Conservation (phyloP, 2,888 invertebrate genomes). For the Volucella zonaria region DNA sequence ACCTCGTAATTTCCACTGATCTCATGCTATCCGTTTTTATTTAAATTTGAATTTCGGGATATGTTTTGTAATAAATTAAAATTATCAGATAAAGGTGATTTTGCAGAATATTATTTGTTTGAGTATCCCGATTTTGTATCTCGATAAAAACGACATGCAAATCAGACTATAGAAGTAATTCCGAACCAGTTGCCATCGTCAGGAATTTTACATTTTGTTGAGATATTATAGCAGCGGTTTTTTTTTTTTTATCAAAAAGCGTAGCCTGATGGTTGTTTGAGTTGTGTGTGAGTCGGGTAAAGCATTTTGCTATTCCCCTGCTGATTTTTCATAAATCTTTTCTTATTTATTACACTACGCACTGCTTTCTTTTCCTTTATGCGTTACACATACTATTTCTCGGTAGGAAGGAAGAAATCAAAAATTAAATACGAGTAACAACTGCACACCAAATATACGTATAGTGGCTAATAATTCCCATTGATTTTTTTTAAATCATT, state of each 20-base stretch:
- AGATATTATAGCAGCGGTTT: too few relatives aligned
- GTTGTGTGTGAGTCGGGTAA: too few relatives aligned
- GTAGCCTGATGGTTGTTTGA: too few relatives aligned
- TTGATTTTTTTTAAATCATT: slow-evolving; percentile 53
- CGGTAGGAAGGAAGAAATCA: background rate
- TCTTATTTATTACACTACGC: background rate
- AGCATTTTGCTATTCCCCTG: background rate
- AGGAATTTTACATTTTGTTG: too few relatives aligned
- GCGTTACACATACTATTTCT: background rate
- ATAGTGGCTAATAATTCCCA: slow-evolving; percentile 58
- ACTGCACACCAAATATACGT: background rate
- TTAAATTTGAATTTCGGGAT: slow-evolving; percentile 19
- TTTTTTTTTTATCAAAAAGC: too few relatives aligned
- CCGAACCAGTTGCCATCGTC: too few relatives aligned
- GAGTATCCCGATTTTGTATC: background rate
- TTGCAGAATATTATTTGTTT: background rate
- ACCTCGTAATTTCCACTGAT: slow-evolving; percentile 61
- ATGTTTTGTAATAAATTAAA: background rate
- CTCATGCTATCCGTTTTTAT: slow-evolving; percentile 71
- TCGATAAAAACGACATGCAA: too few relatives aligned
- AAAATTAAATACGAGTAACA: slow-evolving; percentile 1
- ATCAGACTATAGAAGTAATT: too few relatives aligned
- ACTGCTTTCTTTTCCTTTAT: background rate
- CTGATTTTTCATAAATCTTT: slow-evolving; percentile 18
- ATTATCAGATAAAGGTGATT: background rate